Conservation (phyloP, 2,113 vertebrate species). For the Nothoprocta pentlandii region DNA sequence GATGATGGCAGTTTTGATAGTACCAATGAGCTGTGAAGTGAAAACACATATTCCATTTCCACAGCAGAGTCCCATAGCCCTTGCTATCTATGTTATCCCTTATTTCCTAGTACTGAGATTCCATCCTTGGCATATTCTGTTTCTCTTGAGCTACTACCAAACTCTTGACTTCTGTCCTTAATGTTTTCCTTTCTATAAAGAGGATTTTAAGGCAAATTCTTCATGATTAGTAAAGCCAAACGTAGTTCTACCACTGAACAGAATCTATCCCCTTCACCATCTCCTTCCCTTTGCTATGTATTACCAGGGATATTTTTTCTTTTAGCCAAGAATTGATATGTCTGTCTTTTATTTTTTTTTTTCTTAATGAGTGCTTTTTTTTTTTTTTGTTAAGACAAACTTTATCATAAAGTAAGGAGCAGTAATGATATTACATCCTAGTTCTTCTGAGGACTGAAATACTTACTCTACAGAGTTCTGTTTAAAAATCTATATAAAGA, state of each 20-base stretch:
- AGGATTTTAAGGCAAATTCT: not conserved
- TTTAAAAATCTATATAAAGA: not conserved
- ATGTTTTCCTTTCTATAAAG: not conserved
- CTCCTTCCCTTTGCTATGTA: not conserved
- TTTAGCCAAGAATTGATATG: not conserved
- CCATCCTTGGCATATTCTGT: too few species aligned
- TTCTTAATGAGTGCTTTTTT: too few species aligned
- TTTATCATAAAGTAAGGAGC: not conserved
- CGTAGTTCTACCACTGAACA: not conserved
- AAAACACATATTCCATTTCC: not conserved
- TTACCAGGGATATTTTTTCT: not conserved
- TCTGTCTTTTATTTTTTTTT: not conserved
- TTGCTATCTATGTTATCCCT: not conserved
- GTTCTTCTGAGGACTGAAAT: not conserved
- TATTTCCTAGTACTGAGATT: not conserved
- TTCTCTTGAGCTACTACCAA: not conserved
- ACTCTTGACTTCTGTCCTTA: not conserved
- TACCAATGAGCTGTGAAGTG: not conserved
- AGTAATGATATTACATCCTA: not conserved
- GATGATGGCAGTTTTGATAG: not conserved
- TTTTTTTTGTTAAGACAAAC: too few species aligned
- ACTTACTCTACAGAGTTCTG: not conserved
- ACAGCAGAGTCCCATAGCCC: rapidly evolving
- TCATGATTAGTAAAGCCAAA: not conserved
- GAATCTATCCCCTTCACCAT: not conserved